Evolutionary conservation across 2,113 vertebrate species (phyloP), one percentile per base, ranked within the genome.

Genomic region (Salvelinus fontinalis): DNA sequence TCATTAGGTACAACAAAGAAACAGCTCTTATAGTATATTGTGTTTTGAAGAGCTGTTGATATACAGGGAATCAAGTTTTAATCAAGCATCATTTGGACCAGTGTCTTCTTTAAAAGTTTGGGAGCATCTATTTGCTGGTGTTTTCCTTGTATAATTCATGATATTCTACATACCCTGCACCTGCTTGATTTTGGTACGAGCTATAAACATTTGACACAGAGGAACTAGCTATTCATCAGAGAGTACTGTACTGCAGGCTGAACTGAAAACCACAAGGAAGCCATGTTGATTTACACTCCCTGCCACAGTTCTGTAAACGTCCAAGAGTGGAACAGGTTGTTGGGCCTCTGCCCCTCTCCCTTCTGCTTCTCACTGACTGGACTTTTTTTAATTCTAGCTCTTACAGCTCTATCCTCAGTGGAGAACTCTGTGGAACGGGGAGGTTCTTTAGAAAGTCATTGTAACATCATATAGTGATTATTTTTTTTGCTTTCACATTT

Each of bases 401-500:
- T 62, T 62, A 2, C 59, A 7, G 1, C n/a, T 22, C n/a, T 62
- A 62, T 22, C n/a, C n/a, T 62, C 59, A 4, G 59, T 62, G 20
- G 59, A 62, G 59, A 62, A 22, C n/a, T 62, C 20, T 62, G 8
- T 44, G 59, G 20, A 20, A 62, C 0, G 20, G 59, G 59, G 4
- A 7, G 27, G 66, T 34, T 20, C 84, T 83, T 81, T 27, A 34
- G 79, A 76, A 76, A 78, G 70, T 81, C 71, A 72, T 24, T 39
- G 29, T 70, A 85, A 84, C 81, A 76, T 87, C 82, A 66, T 66
- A 82, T 78, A 75, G 79, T 71, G 73, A 83, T 31, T 5, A 29
- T 88, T 86, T 81, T 80, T 67, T 78, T 62, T 22, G 6, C 69
- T 86, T 75, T 71, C 83, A 77, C 75, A 62, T 87, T 84, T 85